Evolutionary conservation across 1,140 invertebrate genomes (phyloP), one percentile per base, ranked within the genome.

Genomic region (Stegodyphus mimosarum): DNA sequence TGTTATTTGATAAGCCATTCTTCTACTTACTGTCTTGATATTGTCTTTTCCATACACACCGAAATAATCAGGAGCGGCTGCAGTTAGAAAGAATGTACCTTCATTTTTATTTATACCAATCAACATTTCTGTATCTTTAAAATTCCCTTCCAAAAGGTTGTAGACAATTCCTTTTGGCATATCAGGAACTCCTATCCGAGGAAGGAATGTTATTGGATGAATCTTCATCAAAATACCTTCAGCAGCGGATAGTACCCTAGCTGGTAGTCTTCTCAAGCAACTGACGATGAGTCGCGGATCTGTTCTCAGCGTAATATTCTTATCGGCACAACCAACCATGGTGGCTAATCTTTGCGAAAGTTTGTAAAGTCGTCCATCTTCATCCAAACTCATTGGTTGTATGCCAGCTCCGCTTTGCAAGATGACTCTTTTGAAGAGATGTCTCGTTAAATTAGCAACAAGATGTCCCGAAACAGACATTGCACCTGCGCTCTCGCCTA

Each of bases 401-500:
- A 15, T 18, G 7, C 51, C n/a, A 6, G 50, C 51, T 13, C 88
- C 88, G 66, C 88, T 89, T 66, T 88, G 86, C 84, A 92, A 88
- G 55, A 92, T 92, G n/a, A 90, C 91, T 79, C 90, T 66, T 72
- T 86, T 60, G 66, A 89, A 89, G 9, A 88, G 70, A 11, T 66
- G 63, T 63, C 52, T 74, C 11, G 72, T 74, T 9, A 85, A n/a
- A 11, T 89, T 89, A 15, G 90, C 90, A 77, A 91, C 86, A 51
- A 91, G 71, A 87, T 91, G 91, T 11, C 89, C 87, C n/a, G 88
- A 88, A 6, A 89, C 87, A 1, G 87, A 88, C 11, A 90, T 88
- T 50, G 90, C 90, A 48, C 90, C 90, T 13, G 91, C 89, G 78
- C 89, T 90, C 87, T 91, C 89, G 7, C 92, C 92, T 87, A 93